These are phyloP conservation scores for Anthopleura xanthogrammica DNA, from an alignment of 92 coral and sea anemone species.

Conservation along the genomic window DNA sequence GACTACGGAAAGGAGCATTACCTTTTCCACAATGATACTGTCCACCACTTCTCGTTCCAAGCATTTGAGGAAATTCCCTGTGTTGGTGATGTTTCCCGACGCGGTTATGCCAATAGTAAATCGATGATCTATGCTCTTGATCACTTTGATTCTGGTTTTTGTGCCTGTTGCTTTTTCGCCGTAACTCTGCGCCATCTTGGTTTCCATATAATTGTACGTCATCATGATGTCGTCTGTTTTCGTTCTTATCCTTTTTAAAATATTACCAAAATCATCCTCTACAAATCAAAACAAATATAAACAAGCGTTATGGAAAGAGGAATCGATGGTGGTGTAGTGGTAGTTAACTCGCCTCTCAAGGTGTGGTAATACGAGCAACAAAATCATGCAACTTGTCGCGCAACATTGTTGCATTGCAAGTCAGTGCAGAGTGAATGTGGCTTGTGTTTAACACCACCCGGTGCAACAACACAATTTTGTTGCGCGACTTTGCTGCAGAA, in stretches of 20 bases:
- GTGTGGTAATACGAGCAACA: too few species aligned
- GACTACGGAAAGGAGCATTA: too few species aligned
- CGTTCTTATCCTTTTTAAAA: neutral
- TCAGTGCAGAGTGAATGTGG: too few species aligned
- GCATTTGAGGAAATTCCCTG: constrained; percentile 35
- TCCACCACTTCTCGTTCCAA: constrained; percentile 41
- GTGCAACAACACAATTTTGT: too few species aligned
- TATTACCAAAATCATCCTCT: constrained; percentile 19
- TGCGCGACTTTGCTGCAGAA: too few species aligned
- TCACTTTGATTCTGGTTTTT: constrained; percentile 27
- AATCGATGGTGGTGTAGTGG: too few species aligned
- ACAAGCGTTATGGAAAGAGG: too few species aligned
- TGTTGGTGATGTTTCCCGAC: constrained; percentile 34
- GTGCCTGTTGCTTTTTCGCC: constrained; percentile 10
- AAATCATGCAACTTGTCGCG: too few species aligned
- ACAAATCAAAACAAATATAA: neutral
- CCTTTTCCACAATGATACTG: constrained; percentile 25
- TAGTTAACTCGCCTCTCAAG: too few species aligned
- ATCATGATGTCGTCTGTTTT: constrained; percentile 28
- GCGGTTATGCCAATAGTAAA: constrained; percentile 48
- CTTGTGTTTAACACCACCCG: too few species aligned
- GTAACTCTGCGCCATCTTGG: constrained; percentile 22
- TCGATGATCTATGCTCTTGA: constrained; percentile 45
- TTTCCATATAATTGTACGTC: constrained; percentile 43
- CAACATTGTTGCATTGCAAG: too few species aligned